Conservation (phyloP, 2,113 vertebrate genomes). For the Tringa solitaria region DNA sequence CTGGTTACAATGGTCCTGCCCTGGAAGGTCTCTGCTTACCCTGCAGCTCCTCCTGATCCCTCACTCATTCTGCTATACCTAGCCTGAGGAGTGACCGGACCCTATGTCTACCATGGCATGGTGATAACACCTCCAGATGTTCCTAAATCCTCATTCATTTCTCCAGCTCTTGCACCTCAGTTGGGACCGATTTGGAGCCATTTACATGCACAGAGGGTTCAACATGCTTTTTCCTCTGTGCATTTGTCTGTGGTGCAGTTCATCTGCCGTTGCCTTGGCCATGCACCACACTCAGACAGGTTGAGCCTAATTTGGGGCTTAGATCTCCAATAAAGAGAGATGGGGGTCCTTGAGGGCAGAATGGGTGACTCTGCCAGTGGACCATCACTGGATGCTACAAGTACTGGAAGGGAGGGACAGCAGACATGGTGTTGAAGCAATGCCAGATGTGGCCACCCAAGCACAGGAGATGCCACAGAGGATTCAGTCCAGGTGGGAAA, state of each 20-base stretch:
- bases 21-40: background rate
- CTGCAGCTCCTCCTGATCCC: background rate
- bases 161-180: background rate
- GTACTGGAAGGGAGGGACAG: background rate
- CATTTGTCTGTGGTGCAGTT: background rate
- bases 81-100: background rate
- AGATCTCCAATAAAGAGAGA: background rate
- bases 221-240: background rate
- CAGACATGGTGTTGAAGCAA: background rate
- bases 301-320: background rate
- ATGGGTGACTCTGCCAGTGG: background rate
- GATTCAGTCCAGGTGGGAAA: background rate
- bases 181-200: background rate
- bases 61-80: background rate
- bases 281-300: background rate
- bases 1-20: background rate
- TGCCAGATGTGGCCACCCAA: background rate
- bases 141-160: background rate
- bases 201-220: background rate
- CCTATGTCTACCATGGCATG: background rate
- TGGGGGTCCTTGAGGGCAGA: fast-evolving
- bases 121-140: background rate
- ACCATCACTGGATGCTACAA: background rate
- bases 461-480: background rate
- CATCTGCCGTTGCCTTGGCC: background rate